Conservation (phyloP, 2,797 vertebrate genomes). For the Ptychobarbus kaznakovi region DNA sequence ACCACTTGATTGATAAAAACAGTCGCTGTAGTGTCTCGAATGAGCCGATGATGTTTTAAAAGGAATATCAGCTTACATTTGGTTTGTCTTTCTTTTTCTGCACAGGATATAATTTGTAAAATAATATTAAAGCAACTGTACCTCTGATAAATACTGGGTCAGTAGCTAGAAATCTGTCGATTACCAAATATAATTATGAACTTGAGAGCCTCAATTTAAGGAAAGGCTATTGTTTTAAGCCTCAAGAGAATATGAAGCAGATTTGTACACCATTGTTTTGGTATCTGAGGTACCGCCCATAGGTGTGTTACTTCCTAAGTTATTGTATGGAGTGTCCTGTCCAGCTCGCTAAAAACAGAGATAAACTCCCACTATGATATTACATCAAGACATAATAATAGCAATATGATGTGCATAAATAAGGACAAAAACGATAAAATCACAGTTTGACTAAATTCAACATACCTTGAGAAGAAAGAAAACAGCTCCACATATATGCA, state of each 20-base stretch:
- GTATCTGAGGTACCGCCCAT: constrained; percentile 58
- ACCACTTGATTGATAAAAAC: constrained; percentile 12
- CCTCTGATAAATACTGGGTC: not conserved
- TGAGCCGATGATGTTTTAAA: not conserved
- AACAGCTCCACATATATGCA: not conserved
- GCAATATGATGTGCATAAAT: not conserved
- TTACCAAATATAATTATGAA: not conserved
- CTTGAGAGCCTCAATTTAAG: not conserved
- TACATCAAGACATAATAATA: constrained; percentile 25
- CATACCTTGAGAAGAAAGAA: not conserved
- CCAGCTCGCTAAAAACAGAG: constrained; percentile 85
- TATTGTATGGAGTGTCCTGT: constrained; percentile 87
- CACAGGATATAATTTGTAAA: not conserved
- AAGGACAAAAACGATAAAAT: not conserved
- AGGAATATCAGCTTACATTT: not conserved
- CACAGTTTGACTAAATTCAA: not conserved
- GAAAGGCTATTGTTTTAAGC: constrained; percentile 67
- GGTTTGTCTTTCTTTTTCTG: not conserved
- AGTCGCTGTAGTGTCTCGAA: not conserved
- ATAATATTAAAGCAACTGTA: no score
- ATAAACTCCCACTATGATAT: not conserved
- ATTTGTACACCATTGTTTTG: constrained; percentile 63
- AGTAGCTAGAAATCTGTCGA: not conserved
- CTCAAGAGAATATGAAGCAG: constrained; percentile 35
- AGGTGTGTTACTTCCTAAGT: constrained; percentile 83